These are phyloP conservation scores for Isaurus tuberculatus DNA, from an alignment of 92 coral and sea anemone genomes.

Conservation along the genomic window DNA sequence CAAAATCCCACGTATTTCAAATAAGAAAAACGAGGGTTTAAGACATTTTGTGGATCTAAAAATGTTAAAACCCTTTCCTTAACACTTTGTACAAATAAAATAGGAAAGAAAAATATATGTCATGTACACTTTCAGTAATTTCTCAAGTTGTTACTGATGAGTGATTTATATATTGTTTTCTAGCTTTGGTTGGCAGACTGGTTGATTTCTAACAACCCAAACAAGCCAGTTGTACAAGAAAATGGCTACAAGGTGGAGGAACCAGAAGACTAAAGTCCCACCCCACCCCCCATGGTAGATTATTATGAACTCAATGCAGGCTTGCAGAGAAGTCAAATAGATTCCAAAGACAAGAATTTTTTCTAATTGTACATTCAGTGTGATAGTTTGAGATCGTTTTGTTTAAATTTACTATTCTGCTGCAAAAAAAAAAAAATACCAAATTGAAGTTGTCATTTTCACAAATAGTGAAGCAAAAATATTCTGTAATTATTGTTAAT, in stretches of 20 bases:
- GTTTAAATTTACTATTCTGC: no score
- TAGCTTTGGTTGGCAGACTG: slow-evolving; percentile 98
- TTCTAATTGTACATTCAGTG: background rate
- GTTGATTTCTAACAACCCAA: slow-evolving; percentile 91
- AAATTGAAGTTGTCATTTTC: no score
- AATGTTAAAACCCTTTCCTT: no score
- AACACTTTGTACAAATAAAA: no score
- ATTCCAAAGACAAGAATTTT: background rate
- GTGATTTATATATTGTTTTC: background rate
- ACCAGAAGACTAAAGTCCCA: slow-evolving; percentile 72
- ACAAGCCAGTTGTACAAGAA: slow-evolving; percentile 86
- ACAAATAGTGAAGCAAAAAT: background rate
- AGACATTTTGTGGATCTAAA: no score
- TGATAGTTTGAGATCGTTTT: no score
- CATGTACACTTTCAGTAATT: no score
- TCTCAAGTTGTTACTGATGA: background rate
- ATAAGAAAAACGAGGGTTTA: no score
- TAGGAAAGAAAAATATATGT: no score
- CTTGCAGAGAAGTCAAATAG: background rate
- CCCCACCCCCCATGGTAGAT: background rate
- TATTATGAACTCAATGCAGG: background rate
- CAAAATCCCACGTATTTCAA: no score
- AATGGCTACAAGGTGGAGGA: slow-evolving; percentile 79
- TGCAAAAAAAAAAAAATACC: no score
- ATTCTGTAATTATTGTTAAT: background rate